These are phyloP conservation scores for Flexamia atlantica DNA, from an alignment of 2,888 invertebrate genomes.

Conservation along the genomic window DNA sequence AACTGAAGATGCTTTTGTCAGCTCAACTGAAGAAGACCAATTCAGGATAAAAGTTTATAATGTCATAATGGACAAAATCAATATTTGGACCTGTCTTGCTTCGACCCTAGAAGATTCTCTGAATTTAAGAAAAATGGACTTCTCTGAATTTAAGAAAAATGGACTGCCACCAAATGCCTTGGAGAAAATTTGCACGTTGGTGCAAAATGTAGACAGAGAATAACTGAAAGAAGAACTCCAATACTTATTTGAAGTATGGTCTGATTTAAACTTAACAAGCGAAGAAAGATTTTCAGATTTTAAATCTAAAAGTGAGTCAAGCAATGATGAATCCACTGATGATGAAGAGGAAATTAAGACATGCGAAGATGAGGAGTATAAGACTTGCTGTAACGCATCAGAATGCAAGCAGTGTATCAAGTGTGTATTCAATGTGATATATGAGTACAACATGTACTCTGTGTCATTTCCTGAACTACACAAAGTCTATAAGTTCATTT, in stretches of 20 bases:
- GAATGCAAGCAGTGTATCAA: slow-evolving; percentile 23
- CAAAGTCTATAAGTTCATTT: slow-evolving; percentile 33
- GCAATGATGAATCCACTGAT: slow-evolving; percentile 8
- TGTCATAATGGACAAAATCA: too few species aligned
- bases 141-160: too few species aligned
- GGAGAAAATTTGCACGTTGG: too few species aligned
- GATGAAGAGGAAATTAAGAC: slow-evolving; percentile 29
- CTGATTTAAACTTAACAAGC: slow-evolving; percentile 11
- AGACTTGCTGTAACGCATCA: not conserved
- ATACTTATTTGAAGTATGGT: slow-evolving; percentile 32
- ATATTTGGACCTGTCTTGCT: too few species aligned
- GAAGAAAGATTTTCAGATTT: slow-evolving; percentile 7
- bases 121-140: too few species aligned
- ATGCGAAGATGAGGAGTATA: slow-evolving; percentile 26
- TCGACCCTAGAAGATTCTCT: too few species aligned
- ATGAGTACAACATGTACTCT: slow-evolving; percentile 45
- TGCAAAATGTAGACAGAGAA: slow-evolving; percentile 4
- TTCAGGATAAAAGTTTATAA: too few species aligned
- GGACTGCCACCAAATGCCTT: too few species aligned
- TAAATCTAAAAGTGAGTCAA: slow-evolving; percentile 18
- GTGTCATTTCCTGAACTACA: slow-evolving; percentile 7
- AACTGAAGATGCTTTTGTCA: too few species aligned
- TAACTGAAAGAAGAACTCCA: slow-evolving; percentile 43
- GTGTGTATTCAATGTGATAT: slow-evolving; percentile 17
- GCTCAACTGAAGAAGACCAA: too few species aligned